Evolutionary conservation across 2,888 invertebrate genomes (phyloP).

Genomic region (Thalpophila matura): DNA sequence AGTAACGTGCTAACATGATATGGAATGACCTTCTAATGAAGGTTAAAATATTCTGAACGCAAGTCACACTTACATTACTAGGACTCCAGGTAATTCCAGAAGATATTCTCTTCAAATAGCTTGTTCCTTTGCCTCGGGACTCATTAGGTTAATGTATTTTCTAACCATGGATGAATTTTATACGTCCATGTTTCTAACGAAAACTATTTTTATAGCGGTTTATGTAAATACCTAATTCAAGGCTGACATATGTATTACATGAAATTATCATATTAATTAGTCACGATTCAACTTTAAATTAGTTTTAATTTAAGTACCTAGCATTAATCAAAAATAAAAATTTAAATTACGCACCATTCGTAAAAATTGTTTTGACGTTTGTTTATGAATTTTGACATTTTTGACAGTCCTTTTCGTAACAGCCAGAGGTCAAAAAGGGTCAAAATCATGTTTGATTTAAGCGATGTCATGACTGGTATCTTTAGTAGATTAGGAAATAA

Average conservation of each 20-base stretch:
- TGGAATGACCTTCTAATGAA: constrained; percentile 49
- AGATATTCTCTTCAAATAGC: constrained; percentile 2
- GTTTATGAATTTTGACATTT: constrained; percentile 27
- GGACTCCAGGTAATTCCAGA: constrained; percentile 10
- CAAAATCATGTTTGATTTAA: background rate
- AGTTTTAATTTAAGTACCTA: too few relatives aligned
- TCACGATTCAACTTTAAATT: constrained; percentile 14
- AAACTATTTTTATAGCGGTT: constrained; percentile 18
- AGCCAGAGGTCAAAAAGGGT: too few relatives aligned
- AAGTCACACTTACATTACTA: constrained; percentile 47
- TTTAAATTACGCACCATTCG: constrained; percentile 55
- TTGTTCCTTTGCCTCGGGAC: background rate
- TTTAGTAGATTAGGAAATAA: too few relatives aligned
- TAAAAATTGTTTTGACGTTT: constrained; percentile 21
- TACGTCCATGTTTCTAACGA: too few relatives aligned
- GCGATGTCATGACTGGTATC: background rate
- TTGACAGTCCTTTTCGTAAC: background rate
- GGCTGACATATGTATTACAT: constrained; percentile 32
- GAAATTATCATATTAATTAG: constrained; percentile 1
- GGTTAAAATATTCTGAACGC: constrained; percentile 42
- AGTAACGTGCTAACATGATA: constrained; percentile 33
- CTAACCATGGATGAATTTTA: too few relatives aligned
- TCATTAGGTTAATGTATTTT: background rate
- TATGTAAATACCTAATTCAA: constrained; percentile 45
- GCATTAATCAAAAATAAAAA: background rate